These are phyloP conservation scores for Diarsia brunnea DNA, from an alignment of 2,888 invertebrate species.

Conservation along the genomic window DNA sequence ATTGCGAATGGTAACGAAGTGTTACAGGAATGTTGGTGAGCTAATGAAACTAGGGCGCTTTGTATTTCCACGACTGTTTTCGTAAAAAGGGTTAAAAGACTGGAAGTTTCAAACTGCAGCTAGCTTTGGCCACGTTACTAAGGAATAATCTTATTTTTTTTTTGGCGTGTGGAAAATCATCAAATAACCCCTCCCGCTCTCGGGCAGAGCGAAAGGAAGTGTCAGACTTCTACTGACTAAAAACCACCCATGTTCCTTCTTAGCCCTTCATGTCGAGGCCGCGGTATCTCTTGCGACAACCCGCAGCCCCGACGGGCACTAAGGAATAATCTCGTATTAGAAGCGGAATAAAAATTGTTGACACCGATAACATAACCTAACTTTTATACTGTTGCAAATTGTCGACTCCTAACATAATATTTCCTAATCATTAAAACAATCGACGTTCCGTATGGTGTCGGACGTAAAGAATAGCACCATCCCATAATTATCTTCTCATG, in stretches of 20 bases:
- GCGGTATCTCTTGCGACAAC: no score
- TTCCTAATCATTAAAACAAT: background rate
- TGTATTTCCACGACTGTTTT: background rate
- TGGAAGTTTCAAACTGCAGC: background rate
- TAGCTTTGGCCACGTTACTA: background rate
- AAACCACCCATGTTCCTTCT: no score
- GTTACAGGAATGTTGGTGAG: conserved; percentile 14
- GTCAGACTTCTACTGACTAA: no score
- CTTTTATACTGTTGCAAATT: background rate
- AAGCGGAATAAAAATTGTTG: background rate
- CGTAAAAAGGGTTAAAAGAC: background rate
- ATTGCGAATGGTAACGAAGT: conserved; percentile 42
- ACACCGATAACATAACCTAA: background rate
- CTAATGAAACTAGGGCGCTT: conserved; percentile 10
- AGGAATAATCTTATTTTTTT: no score
- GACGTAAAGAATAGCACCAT: no score
- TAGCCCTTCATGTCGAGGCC: no score
- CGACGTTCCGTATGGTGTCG: no score
- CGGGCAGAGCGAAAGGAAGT: no score
- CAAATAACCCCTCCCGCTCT: no score
- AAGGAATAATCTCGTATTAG: background rate
- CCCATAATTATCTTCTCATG: no score
- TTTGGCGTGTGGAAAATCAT: no score
- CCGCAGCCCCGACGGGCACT: no score
- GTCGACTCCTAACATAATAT: background rate